These are phyloP conservation scores for Nomada fucata DNA, from an alignment of 2,888 invertebrate genomes.

Conservation along the genomic window DNA sequence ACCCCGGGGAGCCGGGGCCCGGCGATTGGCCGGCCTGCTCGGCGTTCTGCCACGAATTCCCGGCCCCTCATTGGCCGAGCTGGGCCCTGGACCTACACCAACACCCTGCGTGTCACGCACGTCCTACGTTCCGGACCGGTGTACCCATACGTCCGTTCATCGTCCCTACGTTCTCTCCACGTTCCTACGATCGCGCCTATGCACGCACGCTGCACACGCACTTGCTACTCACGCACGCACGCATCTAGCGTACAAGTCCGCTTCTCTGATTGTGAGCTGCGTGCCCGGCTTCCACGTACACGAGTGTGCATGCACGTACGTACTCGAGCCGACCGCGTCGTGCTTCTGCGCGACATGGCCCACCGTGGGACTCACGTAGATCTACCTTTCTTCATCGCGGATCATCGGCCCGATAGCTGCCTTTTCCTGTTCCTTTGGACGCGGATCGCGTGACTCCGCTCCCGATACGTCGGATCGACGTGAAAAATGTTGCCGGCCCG, in stretches of 20 bases:
- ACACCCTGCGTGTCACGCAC: slow-evolving; percentile 75
- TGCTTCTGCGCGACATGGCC: background rate
- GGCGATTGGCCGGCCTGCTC: slow-evolving; percentile 80
- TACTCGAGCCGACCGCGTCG: background rate
- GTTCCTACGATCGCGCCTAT: slow-evolving; percentile 32
- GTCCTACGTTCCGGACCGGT: slow-evolving; percentile 54
- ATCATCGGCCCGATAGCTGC: too few relatives aligned
- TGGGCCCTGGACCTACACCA: slow-evolving; percentile 84
- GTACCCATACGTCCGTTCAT: slow-evolving; percentile 37
- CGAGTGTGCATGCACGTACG: background rate
- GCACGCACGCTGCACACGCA: slow-evolving; percentile 25
- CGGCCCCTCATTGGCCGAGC: slow-evolving; percentile 81
- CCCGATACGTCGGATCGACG: background rate
- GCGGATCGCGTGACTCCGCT: slow-evolving; percentile 1
- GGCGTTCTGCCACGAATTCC: slow-evolving; percentile 82
- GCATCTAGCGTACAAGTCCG: slow-evolving; percentile 16
- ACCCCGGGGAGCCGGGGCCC: slow-evolving; percentile 79
- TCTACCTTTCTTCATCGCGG: background rate
- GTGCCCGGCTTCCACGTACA: slow-evolving; percentile 57
- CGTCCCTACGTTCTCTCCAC: slow-evolving; percentile 40
- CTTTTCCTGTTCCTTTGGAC: background rate
- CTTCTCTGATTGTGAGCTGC: slow-evolving; percentile 14
- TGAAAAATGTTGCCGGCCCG: background rate
- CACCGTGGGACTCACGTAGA: background rate
- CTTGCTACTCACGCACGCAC: slow-evolving; percentile 15